Percentiles rank a stretch among this genome's conserved stretches.
phyloP scores from a whole-genome alignment of 2,888 invertebrate species.

The Thecocarcelia acutangulata region DNA sequence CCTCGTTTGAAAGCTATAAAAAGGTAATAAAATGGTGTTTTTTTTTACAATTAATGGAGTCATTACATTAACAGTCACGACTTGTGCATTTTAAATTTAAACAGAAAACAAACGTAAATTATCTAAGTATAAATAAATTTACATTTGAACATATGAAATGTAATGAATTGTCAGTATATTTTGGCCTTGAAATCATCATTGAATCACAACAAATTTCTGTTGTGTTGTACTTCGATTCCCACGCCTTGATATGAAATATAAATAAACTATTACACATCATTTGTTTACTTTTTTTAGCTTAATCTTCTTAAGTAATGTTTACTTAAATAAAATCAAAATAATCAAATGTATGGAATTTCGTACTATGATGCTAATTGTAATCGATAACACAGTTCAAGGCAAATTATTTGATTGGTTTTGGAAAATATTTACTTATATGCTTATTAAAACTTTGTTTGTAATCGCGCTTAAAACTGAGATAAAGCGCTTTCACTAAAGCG shows the following conservation, averaged over 20 bases:
- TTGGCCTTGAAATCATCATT: constrained; percentile 49
- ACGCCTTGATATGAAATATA: constrained; percentile 48
- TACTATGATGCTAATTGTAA: constrained; percentile 23
- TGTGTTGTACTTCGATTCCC: constrained; percentile 47
- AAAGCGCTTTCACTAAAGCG: too few relatives aligned
- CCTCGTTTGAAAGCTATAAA: not conserved
- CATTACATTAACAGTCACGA: constrained; percentile 32
- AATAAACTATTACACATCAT: not conserved
- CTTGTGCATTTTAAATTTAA: constrained; percentile 8
- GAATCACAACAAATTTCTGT: constrained; percentile 47
- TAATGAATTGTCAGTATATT: constrained; percentile 23
- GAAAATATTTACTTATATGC: not conserved
- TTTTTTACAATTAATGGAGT: constrained; percentile 10
- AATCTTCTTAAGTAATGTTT: not conserved
- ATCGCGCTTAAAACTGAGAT: too few relatives aligned
- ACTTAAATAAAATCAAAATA: too few relatives aligned
- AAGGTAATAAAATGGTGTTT: not conserved
- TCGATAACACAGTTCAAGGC: constrained; percentile 24
- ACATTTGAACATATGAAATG: not conserved
- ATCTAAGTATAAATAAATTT: not conserved
- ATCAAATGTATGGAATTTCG: constrained; percentile 31
- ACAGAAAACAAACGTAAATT: not conserved
- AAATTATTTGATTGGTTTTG: constrained; percentile 17
- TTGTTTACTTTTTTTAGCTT: not conserved
- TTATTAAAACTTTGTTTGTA: too few relatives aligned